Conservation (phyloP, 2,113 vertebrate species). For the Phaethornis superciliosus region DNA sequence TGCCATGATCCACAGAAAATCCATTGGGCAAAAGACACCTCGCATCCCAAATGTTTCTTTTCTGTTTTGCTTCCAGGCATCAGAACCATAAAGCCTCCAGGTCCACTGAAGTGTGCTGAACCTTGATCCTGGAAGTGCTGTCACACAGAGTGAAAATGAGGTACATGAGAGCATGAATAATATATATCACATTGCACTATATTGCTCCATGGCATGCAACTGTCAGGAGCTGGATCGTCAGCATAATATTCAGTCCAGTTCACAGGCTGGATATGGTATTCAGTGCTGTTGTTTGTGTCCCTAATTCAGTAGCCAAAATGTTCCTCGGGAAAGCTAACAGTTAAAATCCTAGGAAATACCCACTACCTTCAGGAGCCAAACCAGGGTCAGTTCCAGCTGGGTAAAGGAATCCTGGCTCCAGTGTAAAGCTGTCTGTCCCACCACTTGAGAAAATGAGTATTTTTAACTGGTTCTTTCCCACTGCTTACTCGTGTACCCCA, state of each 20-base stretch:
- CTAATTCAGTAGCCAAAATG: not conserved
- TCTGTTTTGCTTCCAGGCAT: conserved; percentile 44
- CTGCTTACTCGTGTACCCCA: not conserved
- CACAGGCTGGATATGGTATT: conserved; percentile 33
- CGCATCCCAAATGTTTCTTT: conserved; percentile 15
- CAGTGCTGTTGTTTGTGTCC: not conserved
- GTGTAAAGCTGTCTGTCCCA: not conserved
- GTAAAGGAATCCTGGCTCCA: not conserved
- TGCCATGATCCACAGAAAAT: not conserved
- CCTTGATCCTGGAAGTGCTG: conserved; percentile 67
- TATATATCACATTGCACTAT: conserved; percentile 59
- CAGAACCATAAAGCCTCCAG: conserved; percentile 53
- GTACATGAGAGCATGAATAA: conserved; percentile 65
- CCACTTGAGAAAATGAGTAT: not conserved
- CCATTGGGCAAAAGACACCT: not conserved
- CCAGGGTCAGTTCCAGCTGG: not conserved
- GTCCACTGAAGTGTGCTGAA: conserved; percentile 63
- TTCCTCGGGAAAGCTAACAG: not conserved
- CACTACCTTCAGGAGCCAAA: not conserved
- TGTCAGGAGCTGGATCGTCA: conserved; percentile 61
- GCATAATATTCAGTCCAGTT: conserved; percentile 58
- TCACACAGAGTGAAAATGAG: conserved; percentile 60
- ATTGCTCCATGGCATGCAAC: conserved; percentile 59
- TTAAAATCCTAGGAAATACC: not conserved
- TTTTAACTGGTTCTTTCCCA: not conserved